Evolutionary conservation across 2,797 vertebrate genomes (phyloP), one percentile per base, ranked within the genome.

Genomic region (Mormyrus proboscirostris): DNA sequence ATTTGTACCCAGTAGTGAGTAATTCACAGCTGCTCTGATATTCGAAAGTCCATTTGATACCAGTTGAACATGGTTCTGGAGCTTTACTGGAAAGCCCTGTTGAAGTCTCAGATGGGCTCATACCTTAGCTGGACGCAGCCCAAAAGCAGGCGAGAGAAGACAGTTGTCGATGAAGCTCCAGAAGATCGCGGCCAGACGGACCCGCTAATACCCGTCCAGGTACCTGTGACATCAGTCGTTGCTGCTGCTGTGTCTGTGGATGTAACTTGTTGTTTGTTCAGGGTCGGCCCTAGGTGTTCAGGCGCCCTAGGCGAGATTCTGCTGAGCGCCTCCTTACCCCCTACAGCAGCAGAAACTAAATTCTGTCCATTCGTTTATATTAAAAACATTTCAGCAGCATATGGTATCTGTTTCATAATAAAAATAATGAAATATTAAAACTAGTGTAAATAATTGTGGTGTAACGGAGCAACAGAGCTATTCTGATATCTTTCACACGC

Each of bases 71-170:
- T 79, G 73, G 41, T 79, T 41, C 38, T 79, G 38, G 73, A 44
- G 19, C 7, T 79, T 41, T 79, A 44, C 38, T 79, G 73, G 73
- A 79, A 79, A 79, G 73, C 41, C 73, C 73, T 44, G 41, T 14
- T 73, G 29, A 73, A 73, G 65, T 73, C 73, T 19, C 73, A 44
- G 14, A 44, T 79, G 73, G 73, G 41, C 73, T 79, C 73, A 8
- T 79, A n/a, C 41, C 73, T 79, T 79, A 79, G 73, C 73, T 79
- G 73, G 73, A 79, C 33, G 73, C 73, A 47, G 73, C 38, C 73
- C 38, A 79, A n/a, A 79, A 44, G 41, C 73, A 44, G 73, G 38
- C 73, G 33, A 7, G 38, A 79, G 38, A 79, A 79, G 73, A 44
- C 38, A 44, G 73, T 79, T 19, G 41, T 19, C 16, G 38, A 47